Percentiles rank a stretch among this genome's conserved stretches.
Evolutionary conservation across 2,113 vertebrate species (phyloP).

Genomic region (Dicaeum eximium): DNA sequence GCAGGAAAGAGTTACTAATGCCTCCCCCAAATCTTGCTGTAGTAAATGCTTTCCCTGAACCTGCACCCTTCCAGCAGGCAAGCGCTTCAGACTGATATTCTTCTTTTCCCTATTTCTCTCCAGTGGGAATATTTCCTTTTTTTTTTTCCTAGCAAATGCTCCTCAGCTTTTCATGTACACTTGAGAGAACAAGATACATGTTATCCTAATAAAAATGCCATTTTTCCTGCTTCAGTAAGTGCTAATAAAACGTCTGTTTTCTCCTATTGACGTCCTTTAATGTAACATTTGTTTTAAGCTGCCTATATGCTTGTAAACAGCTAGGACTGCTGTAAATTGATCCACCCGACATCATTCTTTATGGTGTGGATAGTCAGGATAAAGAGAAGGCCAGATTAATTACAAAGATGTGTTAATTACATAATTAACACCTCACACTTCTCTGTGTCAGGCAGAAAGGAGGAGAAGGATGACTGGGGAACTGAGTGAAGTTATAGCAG

Average conservation of each 20-base stretch:
- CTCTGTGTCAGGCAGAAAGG: neutral
- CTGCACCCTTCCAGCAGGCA: neutral
- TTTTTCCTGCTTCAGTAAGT: neutral
- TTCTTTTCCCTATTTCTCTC: neutral
- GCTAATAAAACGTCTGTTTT: neutral
- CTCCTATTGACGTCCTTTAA: neutral
- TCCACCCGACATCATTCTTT: neutral
- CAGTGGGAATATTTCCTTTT: neutral
- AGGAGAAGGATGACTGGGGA: neutral
- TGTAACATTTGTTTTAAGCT: conserved; percentile 1
- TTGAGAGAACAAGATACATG: neutral
- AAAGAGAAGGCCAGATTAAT: conserved; percentile 19
- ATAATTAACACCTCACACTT: conserved; percentile 42
- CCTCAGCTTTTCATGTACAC: neutral
- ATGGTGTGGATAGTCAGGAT: neutral
- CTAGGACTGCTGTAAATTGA: conserved; percentile 9
- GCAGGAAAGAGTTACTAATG: neutral
- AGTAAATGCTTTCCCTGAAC: neutral
- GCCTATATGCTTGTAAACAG: neutral
- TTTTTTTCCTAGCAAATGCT: neutral
- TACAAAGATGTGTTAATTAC: conserved; percentile 36
- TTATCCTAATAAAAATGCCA: neutral
- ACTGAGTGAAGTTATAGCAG: neutral
- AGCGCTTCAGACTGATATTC: neutral
- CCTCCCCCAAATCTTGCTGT: neutral